These are phyloP conservation scores for Glaucomys volans DNA, from an alignment of 2,113 vertebrate genomes.

Conservation along the genomic window DNA sequence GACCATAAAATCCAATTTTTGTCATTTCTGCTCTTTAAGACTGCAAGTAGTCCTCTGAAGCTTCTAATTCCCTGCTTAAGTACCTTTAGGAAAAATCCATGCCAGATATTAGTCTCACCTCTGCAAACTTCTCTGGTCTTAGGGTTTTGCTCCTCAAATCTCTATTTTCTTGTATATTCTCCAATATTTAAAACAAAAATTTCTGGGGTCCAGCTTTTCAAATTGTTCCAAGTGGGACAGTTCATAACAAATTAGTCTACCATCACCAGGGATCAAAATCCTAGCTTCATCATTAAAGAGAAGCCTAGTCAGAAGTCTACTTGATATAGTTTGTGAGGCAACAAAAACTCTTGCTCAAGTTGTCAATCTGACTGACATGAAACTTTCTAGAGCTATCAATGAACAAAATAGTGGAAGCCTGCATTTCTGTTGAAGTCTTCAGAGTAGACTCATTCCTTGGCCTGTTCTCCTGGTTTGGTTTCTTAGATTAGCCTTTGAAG, in stretches of 20 bases:
- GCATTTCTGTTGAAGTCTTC: not conserved
- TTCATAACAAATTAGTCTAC: not conserved
- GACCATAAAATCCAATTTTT: not conserved
- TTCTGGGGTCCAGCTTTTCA: not conserved
- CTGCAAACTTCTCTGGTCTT: not conserved
- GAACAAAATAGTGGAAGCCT: not conserved
- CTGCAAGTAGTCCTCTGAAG: not conserved
- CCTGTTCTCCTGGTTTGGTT: not conserved
- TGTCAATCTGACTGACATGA: not conserved
- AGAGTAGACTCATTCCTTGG: not conserved
- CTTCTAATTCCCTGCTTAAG: not conserved
- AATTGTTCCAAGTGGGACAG: not conserved
- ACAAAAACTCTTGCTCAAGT: not conserved
- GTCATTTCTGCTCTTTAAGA: not conserved
- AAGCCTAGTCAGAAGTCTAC: not conserved
- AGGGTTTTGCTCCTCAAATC: not conserved
- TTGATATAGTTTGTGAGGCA: not conserved
- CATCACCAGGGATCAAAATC: not conserved
- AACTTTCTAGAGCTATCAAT: not conserved
- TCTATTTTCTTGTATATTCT: not conserved
- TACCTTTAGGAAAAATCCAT: not conserved
- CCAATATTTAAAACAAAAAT: not conserved
- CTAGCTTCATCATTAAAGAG: not conserved
- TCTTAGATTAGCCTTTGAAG: not conserved
- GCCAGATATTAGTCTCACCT: not conserved